Evolutionary conservation across 2,888 invertebrate genomes (phyloP), one percentile per base, ranked within the genome.

Genomic region (Limenitis camilla): DNA sequence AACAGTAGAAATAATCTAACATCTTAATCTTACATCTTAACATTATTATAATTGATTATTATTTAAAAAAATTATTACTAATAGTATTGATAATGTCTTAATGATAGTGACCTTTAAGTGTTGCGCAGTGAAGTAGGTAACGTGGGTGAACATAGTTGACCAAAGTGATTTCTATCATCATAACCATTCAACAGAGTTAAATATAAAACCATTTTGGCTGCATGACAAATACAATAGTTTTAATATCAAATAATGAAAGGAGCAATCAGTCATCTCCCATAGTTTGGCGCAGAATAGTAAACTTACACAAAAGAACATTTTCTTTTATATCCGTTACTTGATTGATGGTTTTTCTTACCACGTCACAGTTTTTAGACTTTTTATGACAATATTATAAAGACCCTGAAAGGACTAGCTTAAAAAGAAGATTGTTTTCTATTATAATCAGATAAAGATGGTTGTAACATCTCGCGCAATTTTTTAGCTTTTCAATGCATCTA

Each of bases 291-390:
- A 69, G 71, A 68, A 71, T 72, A 68, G 69, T 77, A 61, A 32
- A 33, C 44, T 9, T 68, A 69, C 71, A 67, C 74, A 66, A 66
- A 65, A 62, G 72, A 67, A 73, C 67, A 69, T 72, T 75, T 69
- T 64, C 72, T 66, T 69, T 78, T 80, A 69, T 77, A 75, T 76
- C 70, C 71, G 63, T 59, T 68, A 53, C 70, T 72, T 83, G 82
- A 84, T 81, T 81, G 79, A 83, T 84, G 79, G 76, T 66, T 74
- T 76, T 74, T n/a, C 76, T 73, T 71, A 71, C 67, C 69, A 60
- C 63, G 72, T 71, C 78, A 77, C 79, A 72, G 67, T 73, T 75
- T 66, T 67, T 63, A 48, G 54, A 51, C 56, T 50, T 49, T 47
- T 38, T 45, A 42, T 35, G 41, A 31, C 38, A 49, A 38, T 43